phyloP scores from a whole-genome alignment of 2,797 vertebrate genomes.

The Lepus townsendii region DNA sequence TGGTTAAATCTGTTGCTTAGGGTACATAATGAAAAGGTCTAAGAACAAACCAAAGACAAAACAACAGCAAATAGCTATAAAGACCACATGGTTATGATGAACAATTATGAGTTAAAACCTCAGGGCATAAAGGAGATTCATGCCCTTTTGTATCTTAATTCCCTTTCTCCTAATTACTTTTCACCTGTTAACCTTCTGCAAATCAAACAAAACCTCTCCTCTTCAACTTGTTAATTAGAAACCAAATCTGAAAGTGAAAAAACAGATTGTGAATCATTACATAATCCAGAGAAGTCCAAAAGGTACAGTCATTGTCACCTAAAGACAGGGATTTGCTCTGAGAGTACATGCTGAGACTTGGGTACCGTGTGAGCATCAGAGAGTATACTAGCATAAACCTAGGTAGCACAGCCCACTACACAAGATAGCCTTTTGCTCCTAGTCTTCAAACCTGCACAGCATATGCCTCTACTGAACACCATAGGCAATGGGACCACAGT shows the following conservation, averaged over 20 bases:
- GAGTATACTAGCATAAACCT: no score
- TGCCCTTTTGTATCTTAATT: background rate
- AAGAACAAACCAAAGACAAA: background rate
- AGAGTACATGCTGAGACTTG: background rate
- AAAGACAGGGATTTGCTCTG: background rate
- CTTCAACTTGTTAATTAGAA: slow-evolving; percentile 42
- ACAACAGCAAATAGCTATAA: slow-evolving; percentile 2
- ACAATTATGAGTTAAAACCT: slow-evolving; percentile 19
- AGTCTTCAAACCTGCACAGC: no score
- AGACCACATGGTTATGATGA: slow-evolving; percentile 12
- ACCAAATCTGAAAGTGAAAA: background rate
- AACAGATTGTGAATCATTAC: slow-evolving; percentile 25
- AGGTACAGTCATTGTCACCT: background rate
- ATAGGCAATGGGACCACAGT: no score
- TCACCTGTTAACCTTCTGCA: slow-evolving; percentile 9
- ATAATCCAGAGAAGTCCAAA: slow-evolving; percentile 8
- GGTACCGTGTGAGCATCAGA: background rate
- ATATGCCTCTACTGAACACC: no score
- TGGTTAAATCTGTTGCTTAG: no score
- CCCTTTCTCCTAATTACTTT: slow-evolving; percentile 37
- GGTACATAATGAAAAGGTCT: background rate
- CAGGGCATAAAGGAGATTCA: slow-evolving; percentile 27
- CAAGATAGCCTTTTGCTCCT: no score
- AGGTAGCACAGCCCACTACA: no score
- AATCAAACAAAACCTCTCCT: slow-evolving; percentile 14